Conservation (phyloP, 2,888 invertebrate genomes). For the Lottia gigantea region DNA sequence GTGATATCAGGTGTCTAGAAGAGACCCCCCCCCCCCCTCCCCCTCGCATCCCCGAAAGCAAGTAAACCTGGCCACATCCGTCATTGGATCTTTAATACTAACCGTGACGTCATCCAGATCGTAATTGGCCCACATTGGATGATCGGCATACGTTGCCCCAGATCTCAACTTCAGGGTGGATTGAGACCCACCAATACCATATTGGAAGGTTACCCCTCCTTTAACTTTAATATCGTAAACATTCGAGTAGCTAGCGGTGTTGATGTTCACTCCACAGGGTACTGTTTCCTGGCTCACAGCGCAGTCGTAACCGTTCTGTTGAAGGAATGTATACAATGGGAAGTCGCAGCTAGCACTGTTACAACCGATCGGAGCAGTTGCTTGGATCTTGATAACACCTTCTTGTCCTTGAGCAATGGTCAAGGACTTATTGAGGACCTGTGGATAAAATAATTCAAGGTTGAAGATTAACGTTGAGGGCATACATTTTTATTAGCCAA, state of each 20-base stretch:
- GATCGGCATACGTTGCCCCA: background rate
- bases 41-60: too few relatives aligned
- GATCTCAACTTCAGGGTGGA: background rate
- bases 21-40: too few relatives aligned
- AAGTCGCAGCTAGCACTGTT: background rate
- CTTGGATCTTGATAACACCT: background rate
- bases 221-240: background rate
- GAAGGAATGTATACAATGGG: background rate
- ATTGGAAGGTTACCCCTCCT: background rate
- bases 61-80: too few relatives aligned
- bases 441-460: too few relatives aligned
- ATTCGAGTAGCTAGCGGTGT: background rate
- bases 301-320: background rate
- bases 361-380: conserved; percentile 1
- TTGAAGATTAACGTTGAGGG: too few relatives aligned
- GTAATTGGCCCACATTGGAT: background rate
- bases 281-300: background rate
- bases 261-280: background rate
- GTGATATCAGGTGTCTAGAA: too few relatives aligned
- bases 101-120: background rate
- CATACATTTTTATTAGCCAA: too few relatives aligned
- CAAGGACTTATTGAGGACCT: background rate
- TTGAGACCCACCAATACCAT: background rate
- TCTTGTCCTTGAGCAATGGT: background rate
- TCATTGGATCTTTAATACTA: too few relatives aligned